phyloP scores from a whole-genome alignment of 2,113 vertebrate species.

The Syngnathus floridae region DNA sequence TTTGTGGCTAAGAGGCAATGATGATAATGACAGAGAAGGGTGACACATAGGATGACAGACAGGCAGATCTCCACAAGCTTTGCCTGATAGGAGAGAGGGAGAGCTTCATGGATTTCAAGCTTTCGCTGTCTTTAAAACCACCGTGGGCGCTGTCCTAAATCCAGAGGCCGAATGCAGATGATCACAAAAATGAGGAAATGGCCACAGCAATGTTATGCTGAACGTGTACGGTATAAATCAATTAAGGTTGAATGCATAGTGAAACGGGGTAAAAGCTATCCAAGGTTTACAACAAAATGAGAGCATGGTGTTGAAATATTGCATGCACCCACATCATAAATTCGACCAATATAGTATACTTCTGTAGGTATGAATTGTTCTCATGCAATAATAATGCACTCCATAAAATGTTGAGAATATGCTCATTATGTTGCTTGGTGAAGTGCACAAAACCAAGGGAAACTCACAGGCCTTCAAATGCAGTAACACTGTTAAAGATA shows the following conservation, averaged over 20 bases:
- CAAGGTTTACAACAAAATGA: conserved; percentile 24
- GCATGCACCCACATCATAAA: conserved; percentile 29
- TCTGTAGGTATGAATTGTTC: conserved; percentile 19
- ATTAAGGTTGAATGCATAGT: conserved; percentile 9
- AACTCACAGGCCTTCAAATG: conserved; percentile 48
- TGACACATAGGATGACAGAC: conserved; percentile 33
- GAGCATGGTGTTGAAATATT: conserved; percentile 26
- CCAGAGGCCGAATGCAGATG: conserved; percentile 12
- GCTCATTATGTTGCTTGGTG: conserved; percentile 28
- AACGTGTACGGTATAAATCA: conserved; percentile 21
- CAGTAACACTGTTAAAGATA: conserved; percentile 46
- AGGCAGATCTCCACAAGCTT: conserved; percentile 17
- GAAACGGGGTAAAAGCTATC: conserved; percentile 7
- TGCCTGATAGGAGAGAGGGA: conserved; percentile 10
- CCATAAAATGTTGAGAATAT: conserved; percentile 16
- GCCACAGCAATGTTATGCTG: conserved; percentile 22
- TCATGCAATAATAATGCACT: conserved; percentile 11
- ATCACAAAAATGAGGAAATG: conserved; percentile 11
- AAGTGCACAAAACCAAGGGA: conserved; percentile 34
- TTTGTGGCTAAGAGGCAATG: conserved; percentile 5
- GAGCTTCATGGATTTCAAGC: conserved; percentile 22
- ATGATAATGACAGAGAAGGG: conserved; percentile 37
- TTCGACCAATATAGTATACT: conserved; percentile 10
- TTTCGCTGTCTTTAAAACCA: conserved; percentile 27
- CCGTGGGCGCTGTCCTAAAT: conserved; percentile 23